Evolutionary conservation across 2,113 vertebrate genomes (phyloP).

Genomic region (Fregetta grallaria): DNA sequence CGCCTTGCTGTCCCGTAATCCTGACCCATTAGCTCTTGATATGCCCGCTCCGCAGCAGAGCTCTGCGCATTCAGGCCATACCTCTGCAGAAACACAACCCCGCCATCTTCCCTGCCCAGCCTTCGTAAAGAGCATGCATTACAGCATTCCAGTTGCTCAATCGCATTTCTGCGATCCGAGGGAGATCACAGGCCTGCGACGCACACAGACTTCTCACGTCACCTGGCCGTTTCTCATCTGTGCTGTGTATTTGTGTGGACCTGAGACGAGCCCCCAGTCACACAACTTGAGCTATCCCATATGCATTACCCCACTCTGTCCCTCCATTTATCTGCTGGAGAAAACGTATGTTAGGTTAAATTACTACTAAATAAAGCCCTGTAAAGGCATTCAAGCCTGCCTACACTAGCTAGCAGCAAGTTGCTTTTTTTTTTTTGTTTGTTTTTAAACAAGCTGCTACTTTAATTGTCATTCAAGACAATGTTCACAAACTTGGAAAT

Average conservation of each 20-base stretch:
- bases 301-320: background rate
- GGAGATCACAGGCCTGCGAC: background rate
- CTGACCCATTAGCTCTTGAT: background rate
- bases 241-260: background rate
- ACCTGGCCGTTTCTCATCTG: background rate
- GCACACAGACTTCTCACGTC: background rate
- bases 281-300: background rate
- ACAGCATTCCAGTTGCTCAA: background rate
- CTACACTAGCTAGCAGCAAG: background rate
- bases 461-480: background rate
- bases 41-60: background rate
- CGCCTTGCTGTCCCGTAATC: background rate
- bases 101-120: background rate
- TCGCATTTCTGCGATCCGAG: background rate
- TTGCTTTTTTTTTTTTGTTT: too few species aligned
- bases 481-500: background rate
- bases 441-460: background rate
- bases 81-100: background rate
- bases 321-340: background rate
- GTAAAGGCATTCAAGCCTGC: background rate
- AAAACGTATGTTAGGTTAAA: background rate
- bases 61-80: background rate
- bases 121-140: accelerated
- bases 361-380: background rate
- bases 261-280: background rate